Base-by-base conservation (phyloP, 2,797 vertebrate species). In the Gymnocypris eckloni region DNA sequence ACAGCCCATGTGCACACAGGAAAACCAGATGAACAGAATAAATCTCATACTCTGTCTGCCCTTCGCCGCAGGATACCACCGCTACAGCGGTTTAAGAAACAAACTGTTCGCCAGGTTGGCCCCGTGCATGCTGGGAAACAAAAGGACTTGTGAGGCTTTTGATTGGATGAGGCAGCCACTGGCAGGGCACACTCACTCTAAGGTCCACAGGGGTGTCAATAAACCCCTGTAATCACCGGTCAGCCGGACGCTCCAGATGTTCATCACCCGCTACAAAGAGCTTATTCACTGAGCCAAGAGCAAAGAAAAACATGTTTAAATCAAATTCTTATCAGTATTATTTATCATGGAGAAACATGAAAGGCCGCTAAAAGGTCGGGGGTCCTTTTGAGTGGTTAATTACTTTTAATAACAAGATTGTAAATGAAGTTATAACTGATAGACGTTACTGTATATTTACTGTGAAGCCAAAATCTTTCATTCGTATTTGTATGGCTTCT, bases 1-100 rank as follows among this genome's bases (percentile, higher is more conserved):
- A 81, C 91, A 92, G 92, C 90, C 92, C 91, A 91, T 77, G 86
- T 70, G 87, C 72, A 85, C 83, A 69, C 91, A 92, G 92, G 92
- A 92, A 93, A 94, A 92, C 76, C 93, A 95, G 93, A 95, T 92
- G 93, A 94, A 92, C 90, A 54, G 86, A 92, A 94, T 95, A 95
- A 94, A 95, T 95, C 94, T 94, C 87, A 0, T 85, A 78, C 78
- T 86, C 43, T 41, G 82, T 81, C 72, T 67, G 79, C 83, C 89
- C 88, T 88, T 89, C 92, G 1, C 94, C 81, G 92, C 91, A 89
- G 92, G 94, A 92, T 92, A 91, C 91, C 92, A 89, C 91, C 89
- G 90, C 91, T 93, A 92, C 90, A 92, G 91, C 50, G 41, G 56
- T 84, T 83, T 84, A 52, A 85, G 83, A 85, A 85, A 85, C 83